A percentile compares a stretch with the other conserved stretches of the same genome.
These are phyloP conservation scores for Rotaria sp. DNA, from an alignment of 2,888 invertebrate species.

Conservation along the genomic window DNA sequence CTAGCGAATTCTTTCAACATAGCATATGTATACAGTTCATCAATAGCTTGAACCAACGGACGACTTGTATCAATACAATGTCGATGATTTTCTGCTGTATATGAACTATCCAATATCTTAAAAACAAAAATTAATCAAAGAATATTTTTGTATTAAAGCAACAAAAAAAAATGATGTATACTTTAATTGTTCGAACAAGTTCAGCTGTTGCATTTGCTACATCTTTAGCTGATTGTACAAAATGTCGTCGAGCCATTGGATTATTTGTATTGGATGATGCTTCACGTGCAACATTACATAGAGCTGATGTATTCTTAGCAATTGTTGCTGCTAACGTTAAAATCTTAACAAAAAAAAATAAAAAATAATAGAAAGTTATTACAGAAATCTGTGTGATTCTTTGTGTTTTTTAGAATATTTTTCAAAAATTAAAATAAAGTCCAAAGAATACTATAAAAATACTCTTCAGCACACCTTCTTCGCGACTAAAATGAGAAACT, in stretches of 20 bases:
- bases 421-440: too few relatives aligned
- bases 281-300: slow-evolving; percentile 86
- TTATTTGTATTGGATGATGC: slow-evolving; percentile 83
- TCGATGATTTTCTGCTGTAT: slow-evolving; percentile 66
- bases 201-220: slow-evolving; percentile 89
- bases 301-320: slow-evolving; percentile 86
- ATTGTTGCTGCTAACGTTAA: slow-evolving; percentile 83
- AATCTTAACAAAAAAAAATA: slow-evolving; percentile 60
- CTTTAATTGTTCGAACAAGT: slow-evolving; percentile 87
- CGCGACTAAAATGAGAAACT: too few relatives aligned
- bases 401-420: too few relatives aligned
- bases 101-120: slow-evolving; percentile 64
- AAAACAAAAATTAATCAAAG: neutral
- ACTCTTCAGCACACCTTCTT: too few relatives aligned
- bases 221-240: slow-evolving; percentile 92
- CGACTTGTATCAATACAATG: slow-evolving; percentile 65
- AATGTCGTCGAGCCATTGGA: slow-evolving; percentile 85
- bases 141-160: neutral
- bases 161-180: slow-evolving; percentile 43
- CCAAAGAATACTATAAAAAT: too few relatives aligned
- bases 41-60: slow-evolving; percentile 80
- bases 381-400: too few relatives aligned
- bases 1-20: slow-evolving; percentile 85
- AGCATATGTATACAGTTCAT: slow-evolving; percentile 82
- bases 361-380: too few relatives aligned